Evolutionary conservation across 2,113 vertebrate genomes (phyloP), one percentile per base, ranked within the genome.

Genomic region (Bothrops jararaca): DNA sequence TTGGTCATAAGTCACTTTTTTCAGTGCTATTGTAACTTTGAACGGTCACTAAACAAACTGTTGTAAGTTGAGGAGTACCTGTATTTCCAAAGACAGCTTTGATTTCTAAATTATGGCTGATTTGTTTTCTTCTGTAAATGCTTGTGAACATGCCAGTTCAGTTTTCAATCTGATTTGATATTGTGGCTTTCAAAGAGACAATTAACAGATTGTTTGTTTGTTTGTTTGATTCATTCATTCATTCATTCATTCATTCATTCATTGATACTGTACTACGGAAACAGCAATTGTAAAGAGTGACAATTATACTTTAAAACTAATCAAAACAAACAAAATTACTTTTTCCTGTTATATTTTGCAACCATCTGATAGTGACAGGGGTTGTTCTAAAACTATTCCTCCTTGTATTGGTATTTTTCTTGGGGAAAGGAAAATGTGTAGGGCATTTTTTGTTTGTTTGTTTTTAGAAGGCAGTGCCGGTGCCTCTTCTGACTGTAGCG

Each of bases 381-480:
- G 4, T 7, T 91, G 92, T n/a, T 91, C 50, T 92, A 88, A 23
- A 56, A 50, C 87, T 94, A 80, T n/a, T 91, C 4, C 8, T 90
- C 60, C 0, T 92, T 52, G 42, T 48, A 86, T 48, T 86, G 42
- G 22, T 86, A 48, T 86, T 42, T 42, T 48, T 48, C 20, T 56
- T 34, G 10, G 39, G 93, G 60, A 57, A 87, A 87, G 54, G 3
- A 39, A 23, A 39, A 94, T 34, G 58, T 3, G 1, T 26, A 2
- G 2, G 42, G 23, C 69, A 93, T 90, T 23, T 39, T 69, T 52
- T 80, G 18, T 94, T 39, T 95, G 1, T 95, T 58, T 74, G 94
- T 48, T 95, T 93, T 86, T 94, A 99, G 98, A 99, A 86, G 98
- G 98, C 91, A 98, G 98, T 92, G 97, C 97, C 86, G 97, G 96